Evolutionary conservation across 1,140 invertebrate species (phyloP), one percentile per base, ranked within the genome.

Genomic region (Halyomorpha halys): DNA sequence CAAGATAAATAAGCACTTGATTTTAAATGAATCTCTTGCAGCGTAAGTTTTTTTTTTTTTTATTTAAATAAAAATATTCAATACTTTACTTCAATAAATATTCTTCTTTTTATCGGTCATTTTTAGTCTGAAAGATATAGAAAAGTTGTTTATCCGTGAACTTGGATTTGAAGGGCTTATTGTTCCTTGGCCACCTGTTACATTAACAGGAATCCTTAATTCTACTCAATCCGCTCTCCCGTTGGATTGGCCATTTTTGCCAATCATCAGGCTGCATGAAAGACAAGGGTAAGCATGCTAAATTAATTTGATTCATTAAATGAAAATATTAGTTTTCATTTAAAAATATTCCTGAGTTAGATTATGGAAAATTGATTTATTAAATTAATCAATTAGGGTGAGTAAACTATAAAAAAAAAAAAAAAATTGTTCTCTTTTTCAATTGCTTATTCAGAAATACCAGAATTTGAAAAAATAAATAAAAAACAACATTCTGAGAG

Each of bases 221-320:
- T 68, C 67, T 0, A 59, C 62, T 16, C 63, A 69, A 63, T 51
- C 68, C 44, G 66, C 68, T 16, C 64, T 74, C 11, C 70, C 72
- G 9, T 62, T 64, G 16, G 72, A 73, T 64, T 73, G 72, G 73
- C 54, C 68, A 11, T 73, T 71, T 61, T 54, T 71, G 51, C 72
- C 72, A 16, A 70, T 74, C 27, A 15, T 72, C n/a, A 66, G 68
- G 19, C 61, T 72, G 13, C 64, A 71, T 45, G 68, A 71, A 23
- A 67, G 65, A 62, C 62, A 71, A 64, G 62, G 67, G 66, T 70
- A 44, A 44, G 64, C 21, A 49, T 30, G 1, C 21, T 13, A 13
- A 1, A 39, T 39, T 39, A 39, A 39, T 39, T 39, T 8, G 5
- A 39, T 39, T 39, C 34, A 39, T 39, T 13, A 39, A 39, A 39